Evolutionary conservation across 2,797 vertebrate species (phyloP).

Genomic region (Pempheris klunzingeri): DNA sequence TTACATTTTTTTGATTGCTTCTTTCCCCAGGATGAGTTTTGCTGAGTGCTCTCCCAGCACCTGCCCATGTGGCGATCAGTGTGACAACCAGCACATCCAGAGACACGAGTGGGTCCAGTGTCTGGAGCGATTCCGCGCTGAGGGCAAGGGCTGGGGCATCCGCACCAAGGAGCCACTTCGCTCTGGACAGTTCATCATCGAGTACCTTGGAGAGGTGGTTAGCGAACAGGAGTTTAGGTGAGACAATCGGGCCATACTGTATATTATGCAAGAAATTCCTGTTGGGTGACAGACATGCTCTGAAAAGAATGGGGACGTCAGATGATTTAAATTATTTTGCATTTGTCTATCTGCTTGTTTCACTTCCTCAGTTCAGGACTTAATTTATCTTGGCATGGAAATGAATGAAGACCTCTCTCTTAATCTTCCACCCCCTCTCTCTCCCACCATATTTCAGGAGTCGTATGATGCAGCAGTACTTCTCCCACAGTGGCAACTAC

Average conservation of each 20-base stretch:
- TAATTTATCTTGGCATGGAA: conserved; percentile 8
- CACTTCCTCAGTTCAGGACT: not conserved
- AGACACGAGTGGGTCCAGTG: conserved; percentile 98
- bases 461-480: conserved; percentile 99
- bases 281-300: not conserved
- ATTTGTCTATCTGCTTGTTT: not conserved
- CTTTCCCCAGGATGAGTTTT: conserved; percentile 94
- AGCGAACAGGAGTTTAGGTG: conserved; percentile 99
- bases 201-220: conserved; percentile 98
- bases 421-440: conserved; percentile 10
- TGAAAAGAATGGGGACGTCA: not conserved
- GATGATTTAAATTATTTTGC: not conserved
- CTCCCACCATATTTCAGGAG: conserved; percentile 84
- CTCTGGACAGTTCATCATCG: conserved; percentile 97
- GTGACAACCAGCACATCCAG: conserved; percentile 98
- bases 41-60: conserved; percentile 96
- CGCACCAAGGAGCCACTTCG: conserved; percentile 95
- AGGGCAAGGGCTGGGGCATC: conserved; percentile 99
- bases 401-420: conserved; percentile 1
- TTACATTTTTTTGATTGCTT: not conserved
- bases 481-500: conserved; percentile 98
- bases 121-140: conserved; percentile 95
- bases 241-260: conserved; percentile 1
- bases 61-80: conserved; percentile 92
- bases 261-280: too few species aligned